A percentile compares a stretch with the other conserved stretches of the same genome.
Evolutionary conservation across 2,113 vertebrate genomes (phyloP).

Genomic region (Clarias magur): DNA sequence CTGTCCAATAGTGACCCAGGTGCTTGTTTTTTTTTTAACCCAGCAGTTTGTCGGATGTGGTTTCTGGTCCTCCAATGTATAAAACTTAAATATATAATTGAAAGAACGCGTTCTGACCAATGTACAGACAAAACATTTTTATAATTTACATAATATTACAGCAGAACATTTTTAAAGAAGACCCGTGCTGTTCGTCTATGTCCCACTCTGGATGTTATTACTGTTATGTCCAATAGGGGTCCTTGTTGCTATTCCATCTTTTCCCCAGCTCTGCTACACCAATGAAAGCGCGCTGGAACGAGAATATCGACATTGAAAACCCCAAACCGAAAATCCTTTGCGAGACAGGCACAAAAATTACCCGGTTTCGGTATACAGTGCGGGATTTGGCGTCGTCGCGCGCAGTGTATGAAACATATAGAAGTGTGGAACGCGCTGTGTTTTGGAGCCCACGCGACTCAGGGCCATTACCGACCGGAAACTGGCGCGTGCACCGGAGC

Average conservation of each 20-base stretch:
- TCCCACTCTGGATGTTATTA: constrained; percentile 7
- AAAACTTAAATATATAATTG: too few species aligned
- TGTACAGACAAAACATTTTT: too few species aligned
- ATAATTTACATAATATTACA: too few species aligned
- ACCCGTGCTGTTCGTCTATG: not conserved
- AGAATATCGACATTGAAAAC: constrained; percentile 35
- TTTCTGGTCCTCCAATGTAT: too few species aligned
- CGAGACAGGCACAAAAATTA: constrained; percentile 33
- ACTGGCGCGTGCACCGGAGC: constrained; percentile 16
- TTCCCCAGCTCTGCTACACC: not conserved
- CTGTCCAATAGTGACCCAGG: too few species aligned
- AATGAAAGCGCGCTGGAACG: constrained; percentile 32
- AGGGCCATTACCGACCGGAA: constrained; percentile 11
- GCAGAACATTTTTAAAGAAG: too few species aligned
- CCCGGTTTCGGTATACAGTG: constrained; percentile 9
- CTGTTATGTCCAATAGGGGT: constrained; percentile 32
- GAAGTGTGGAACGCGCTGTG: not conserved
- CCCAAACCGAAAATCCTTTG: constrained; percentile 27
- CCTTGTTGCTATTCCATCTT: not conserved
- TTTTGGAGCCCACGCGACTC: not conserved
- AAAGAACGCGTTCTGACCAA: too few species aligned
- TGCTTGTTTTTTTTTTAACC: too few species aligned
- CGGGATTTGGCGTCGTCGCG: not conserved
- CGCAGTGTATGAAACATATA: not conserved
- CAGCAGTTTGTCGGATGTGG: too few species aligned